These are phyloP conservation scores for Bemisia tabaci DNA, from an alignment of 1,140 invertebrate genomes.

Conservation along the genomic window DNA sequence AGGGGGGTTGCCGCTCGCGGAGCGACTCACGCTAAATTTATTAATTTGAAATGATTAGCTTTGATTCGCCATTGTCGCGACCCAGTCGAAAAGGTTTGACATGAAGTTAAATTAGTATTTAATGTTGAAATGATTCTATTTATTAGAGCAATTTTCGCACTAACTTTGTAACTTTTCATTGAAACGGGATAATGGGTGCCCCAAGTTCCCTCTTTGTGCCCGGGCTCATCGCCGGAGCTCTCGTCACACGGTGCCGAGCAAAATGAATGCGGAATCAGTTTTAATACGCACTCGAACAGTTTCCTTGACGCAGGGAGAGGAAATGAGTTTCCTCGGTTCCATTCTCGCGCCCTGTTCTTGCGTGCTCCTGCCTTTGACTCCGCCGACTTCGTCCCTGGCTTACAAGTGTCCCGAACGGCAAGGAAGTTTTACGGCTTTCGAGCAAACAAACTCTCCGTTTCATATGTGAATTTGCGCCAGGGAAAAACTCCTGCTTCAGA, in stretches of 20 bases:
- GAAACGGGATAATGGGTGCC: background rate
- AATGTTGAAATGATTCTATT: background rate
- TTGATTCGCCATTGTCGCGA: background rate
- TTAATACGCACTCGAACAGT: no score
- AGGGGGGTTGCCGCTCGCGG: background rate
- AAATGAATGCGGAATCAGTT: background rate
- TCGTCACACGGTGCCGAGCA: background rate
- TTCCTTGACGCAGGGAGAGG: no score
- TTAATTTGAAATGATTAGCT: background rate
- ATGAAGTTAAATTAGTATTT: background rate
- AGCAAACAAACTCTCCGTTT: no score
- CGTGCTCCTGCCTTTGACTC: no score
- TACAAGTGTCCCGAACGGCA: no score
- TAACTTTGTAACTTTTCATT: background rate
- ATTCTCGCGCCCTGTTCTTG: no score
- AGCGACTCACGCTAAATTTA: background rate
- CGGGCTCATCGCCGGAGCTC: background rate
- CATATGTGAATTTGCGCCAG: no score
- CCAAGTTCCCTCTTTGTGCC: background rate
- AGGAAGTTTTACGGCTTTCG: no score
- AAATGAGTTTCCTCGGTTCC: no score
- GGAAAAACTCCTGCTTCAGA: no score
- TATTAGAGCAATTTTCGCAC: background rate
- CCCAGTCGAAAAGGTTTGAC: background rate
- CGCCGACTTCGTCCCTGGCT: no score